Percentiles rank a stretch among this genome's conserved stretches.
phyloP scores from a whole-genome alignment of 2,797 vertebrate species.

The Pipistrellus pipistrellus region DNA sequence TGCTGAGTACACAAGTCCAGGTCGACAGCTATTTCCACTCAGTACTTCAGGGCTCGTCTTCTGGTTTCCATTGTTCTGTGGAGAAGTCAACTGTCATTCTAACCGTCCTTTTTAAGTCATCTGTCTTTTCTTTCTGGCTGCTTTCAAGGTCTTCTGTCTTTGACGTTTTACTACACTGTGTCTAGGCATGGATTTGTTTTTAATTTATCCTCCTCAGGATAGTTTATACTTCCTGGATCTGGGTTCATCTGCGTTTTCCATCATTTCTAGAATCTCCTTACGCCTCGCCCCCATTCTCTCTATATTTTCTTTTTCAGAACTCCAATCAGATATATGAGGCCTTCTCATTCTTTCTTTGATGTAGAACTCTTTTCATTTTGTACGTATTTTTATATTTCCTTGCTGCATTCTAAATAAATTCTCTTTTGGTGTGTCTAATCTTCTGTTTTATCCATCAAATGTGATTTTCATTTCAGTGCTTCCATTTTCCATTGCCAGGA shows the following conservation, averaged over 20 bases:
- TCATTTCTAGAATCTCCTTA: background rate
- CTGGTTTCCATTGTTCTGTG: background rate
- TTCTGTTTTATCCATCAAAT: background rate
- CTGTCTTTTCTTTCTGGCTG: background rate
- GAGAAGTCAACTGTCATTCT: background rate
- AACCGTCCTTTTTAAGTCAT: background rate
- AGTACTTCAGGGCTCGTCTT: background rate
- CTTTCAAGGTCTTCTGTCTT: background rate
- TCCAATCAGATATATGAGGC: background rate
- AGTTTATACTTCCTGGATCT: background rate
- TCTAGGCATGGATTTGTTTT: background rate
- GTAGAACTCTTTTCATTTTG: background rate
- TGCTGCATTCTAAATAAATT: background rate
- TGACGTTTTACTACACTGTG: background rate
- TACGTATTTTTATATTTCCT: background rate
- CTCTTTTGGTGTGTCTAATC: background rate
- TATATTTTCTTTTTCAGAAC: background rate
- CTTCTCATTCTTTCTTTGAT: background rate
- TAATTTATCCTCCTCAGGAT: background rate
- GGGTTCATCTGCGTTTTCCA: background rate
- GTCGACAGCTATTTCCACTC: background rate
- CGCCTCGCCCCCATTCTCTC: background rate
- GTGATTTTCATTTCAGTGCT: background rate
- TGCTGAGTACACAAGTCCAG: background rate
- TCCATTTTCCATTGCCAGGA: constrained; percentile 22